Percentiles rank a stretch among this genome's conserved stretches.
phyloP scores from a whole-genome alignment of 2,888 invertebrate genomes.

The Hemicrepidius hirtus region DNA sequence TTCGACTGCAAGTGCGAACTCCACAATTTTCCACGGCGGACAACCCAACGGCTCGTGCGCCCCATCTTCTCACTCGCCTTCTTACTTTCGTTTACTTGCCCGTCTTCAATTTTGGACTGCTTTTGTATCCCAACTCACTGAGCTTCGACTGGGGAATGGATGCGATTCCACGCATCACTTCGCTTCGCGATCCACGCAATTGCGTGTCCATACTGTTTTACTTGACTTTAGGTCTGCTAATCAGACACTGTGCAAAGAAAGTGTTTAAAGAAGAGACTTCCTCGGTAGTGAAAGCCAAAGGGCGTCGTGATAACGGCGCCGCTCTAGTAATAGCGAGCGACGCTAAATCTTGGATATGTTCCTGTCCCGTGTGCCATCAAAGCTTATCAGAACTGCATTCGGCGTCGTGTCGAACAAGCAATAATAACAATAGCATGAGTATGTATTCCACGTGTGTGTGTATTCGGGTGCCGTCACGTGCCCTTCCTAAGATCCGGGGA shows the following conservation, averaged over 20 bases:
- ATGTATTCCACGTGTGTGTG: conserved; percentile 74
- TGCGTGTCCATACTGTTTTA: conserved; percentile 86
- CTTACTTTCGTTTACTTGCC: conserved; percentile 95
- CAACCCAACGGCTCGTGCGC: conserved; percentile 95
- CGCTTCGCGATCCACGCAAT: conserved; percentile 87
- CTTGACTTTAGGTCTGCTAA: conserved; percentile 66
- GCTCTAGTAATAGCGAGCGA: conserved; percentile 35
- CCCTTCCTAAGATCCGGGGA: conserved; percentile 30
- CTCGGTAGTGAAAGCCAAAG: conserved; percentile 39
- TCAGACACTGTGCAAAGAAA: conserved; percentile 57
- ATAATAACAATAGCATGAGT: conserved; percentile 81
- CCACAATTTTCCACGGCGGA: conserved; percentile 95
- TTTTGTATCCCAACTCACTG: conserved; percentile 89
- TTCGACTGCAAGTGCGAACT: conserved; percentile 84
- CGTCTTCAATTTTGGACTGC: conserved; percentile 90
- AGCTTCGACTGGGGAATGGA: conserved; percentile 99
- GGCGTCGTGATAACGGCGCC: conserved; percentile 42
- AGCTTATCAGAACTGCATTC: conserved; percentile 81
- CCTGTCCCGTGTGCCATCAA: conserved; percentile 82
- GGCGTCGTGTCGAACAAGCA: conserved; percentile 80
- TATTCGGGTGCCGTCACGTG: conserved; percentile 61
- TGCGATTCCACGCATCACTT: conserved; percentile 90
- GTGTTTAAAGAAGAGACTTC: conserved; percentile 31
- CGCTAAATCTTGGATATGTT: conserved; percentile 66
- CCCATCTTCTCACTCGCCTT: conserved; percentile 85